phyloP scores from a whole-genome alignment of 1,140 invertebrate genomes.

The Orius insidiosus region DNA sequence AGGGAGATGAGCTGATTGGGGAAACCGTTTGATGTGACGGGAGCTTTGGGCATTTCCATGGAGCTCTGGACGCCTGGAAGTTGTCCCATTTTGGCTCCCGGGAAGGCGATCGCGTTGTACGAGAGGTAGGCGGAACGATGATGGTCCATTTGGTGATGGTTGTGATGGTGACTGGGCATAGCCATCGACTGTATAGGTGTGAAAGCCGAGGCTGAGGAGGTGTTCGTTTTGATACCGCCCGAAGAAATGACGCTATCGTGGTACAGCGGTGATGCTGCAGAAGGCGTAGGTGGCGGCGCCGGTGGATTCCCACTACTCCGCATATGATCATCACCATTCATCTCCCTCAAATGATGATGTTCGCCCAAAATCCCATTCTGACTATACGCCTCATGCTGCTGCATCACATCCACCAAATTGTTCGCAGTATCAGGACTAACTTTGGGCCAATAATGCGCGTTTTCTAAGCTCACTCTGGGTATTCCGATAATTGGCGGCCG shows the following conservation, averaged over 20 bases:
- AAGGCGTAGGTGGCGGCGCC: slow-evolving; percentile 25
- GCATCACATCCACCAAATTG: slow-evolving; percentile 24
- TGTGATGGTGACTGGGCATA: slow-evolving; percentile 53
- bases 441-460: slow-evolving; percentile 28
- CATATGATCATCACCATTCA: slow-evolving; percentile 27
- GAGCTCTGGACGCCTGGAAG: slow-evolving; percentile 19
- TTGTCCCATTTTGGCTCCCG: slow-evolving; percentile 26
- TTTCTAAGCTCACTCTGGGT: slow-evolving; percentile 20
- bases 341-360: slow-evolving; percentile 19
- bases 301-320: slow-evolving; percentile 29
- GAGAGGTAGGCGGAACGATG: slow-evolving; percentile 60
- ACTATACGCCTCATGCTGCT: slow-evolving; percentile 28
- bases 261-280: slow-evolving; percentile 28
- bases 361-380: slow-evolving; percentile 24
- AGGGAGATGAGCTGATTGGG: slow-evolving; percentile 90
- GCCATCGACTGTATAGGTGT: slow-evolving; percentile 72
- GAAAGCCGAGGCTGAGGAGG: slow-evolving; percentile 64
- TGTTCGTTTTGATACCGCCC: slow-evolving; percentile 25
- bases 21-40: slow-evolving; percentile 50
- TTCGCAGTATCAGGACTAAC: slow-evolving; percentile 32
- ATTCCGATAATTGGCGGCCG: slow-evolving; percentile 53
- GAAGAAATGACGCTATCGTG: slow-evolving; percentile 21
- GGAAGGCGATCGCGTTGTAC: slow-evolving; percentile 63
- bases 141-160: slow-evolving; percentile 45
- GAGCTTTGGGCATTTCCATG: slow-evolving; percentile 31